These are phyloP conservation scores for Eupithecia dodoneata DNA, from an alignment of 2,888 invertebrate genomes.

Conservation along the genomic window DNA sequence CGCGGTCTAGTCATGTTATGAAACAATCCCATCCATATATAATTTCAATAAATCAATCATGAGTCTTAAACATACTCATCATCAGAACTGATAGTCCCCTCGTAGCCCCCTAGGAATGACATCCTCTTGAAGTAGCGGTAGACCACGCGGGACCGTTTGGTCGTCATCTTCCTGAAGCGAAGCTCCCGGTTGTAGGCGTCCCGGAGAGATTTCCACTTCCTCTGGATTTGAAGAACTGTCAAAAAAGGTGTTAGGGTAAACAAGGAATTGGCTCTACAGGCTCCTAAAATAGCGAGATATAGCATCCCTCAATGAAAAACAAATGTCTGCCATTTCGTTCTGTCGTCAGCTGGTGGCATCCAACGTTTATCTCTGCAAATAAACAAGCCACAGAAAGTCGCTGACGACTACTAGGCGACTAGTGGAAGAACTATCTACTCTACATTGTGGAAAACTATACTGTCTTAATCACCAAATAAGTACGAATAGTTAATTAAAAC, in stretches of 20 bases:
- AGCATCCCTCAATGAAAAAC: not conserved
- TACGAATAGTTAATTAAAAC: not conserved
- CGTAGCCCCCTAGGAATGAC: constrained; percentile 74
- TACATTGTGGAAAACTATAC: not conserved
- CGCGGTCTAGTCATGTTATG: not conserved
- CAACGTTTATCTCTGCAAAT: no score
- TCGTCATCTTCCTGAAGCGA: constrained; percentile 60
- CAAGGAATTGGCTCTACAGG: not conserved
- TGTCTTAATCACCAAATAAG: not conserved
- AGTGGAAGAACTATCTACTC: not conserved
- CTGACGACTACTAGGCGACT: no score
- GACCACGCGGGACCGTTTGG: constrained; percentile 60
- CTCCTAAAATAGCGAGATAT: not conserved
- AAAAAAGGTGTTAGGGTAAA: constrained; percentile 16
- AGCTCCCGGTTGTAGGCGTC: constrained; percentile 78
- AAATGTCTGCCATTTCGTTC: no score
- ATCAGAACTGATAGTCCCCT: constrained; percentile 64
- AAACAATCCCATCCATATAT: not conserved
- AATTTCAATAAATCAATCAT: not conserved
- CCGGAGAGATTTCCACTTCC: constrained; percentile 76
- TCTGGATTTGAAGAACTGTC: constrained; percentile 73
- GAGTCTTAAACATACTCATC: constrained; percentile 60
- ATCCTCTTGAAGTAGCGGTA: constrained; percentile 76
- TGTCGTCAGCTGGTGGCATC: no score
- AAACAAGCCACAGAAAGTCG: no score